Percentiles rank a stretch among this genome's conserved stretches.
phyloP scores from a whole-genome alignment of 2,113 vertebrate species.

The Scalopus aquaticus region DNA sequence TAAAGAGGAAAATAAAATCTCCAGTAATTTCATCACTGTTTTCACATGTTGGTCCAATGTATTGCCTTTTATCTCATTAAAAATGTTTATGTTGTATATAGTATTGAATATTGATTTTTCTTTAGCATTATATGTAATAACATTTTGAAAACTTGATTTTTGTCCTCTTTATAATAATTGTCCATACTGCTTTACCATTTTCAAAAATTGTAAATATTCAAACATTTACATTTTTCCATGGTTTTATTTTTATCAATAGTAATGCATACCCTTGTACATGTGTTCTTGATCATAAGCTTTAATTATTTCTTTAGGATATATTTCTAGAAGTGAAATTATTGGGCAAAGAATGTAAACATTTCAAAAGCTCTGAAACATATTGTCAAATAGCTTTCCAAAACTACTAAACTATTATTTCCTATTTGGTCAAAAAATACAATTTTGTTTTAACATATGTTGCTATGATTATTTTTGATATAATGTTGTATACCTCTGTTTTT shows the following conservation, averaged over 20 bases:
- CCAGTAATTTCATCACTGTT: background rate
- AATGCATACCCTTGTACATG: background rate
- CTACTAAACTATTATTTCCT: background rate
- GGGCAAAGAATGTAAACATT: background rate
- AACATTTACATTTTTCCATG: conserved; percentile 8
- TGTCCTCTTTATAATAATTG: background rate
- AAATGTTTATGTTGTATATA: conserved; percentile 4
- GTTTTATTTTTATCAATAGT: conserved; percentile 9
- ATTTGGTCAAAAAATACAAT: background rate
- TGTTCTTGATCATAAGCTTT: background rate
- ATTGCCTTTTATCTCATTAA: background rate
- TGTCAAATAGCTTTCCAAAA: background rate
- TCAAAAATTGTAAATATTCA: background rate
- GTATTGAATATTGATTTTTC: conserved; percentile 46
- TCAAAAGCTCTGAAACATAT: background rate
- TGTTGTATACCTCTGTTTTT: background rate
- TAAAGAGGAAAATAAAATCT: conserved; percentile 27
- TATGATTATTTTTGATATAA: conserved; percentile 38
- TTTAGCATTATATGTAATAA: background rate
- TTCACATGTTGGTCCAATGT: background rate
- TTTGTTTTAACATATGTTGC: background rate
- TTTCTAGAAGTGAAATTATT: conserved; percentile 38
- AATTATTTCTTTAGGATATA: conserved; percentile 8
- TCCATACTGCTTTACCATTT: background rate
- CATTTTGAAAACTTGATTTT: conserved; percentile 29